Evolutionary conservation across 2,797 vertebrate genomes (phyloP).

Genomic region (Paratrypauchen microcephalus): DNA sequence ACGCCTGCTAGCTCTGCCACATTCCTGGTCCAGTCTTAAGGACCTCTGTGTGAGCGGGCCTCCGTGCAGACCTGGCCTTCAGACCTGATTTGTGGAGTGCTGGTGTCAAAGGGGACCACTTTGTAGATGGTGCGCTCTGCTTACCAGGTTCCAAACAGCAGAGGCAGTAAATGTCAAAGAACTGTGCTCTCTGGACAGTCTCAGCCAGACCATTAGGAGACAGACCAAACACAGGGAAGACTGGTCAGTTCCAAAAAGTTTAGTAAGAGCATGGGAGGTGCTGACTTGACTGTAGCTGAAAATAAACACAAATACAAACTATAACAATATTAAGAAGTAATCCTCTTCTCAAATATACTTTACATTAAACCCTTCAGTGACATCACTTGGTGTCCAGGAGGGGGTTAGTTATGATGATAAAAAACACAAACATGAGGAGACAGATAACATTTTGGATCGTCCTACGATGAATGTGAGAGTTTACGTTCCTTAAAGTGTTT

Average conservation of each 20-base stretch:
- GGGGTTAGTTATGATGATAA: no score
- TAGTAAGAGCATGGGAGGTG: neutral
- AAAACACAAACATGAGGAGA: no score
- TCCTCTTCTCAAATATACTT: neutral
- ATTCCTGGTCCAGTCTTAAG: slow-evolving; percentile 72
- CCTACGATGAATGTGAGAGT: no score
- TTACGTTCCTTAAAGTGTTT: no score
- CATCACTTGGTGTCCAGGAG: no score
- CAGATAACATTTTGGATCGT: no score
- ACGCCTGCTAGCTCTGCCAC: slow-evolving; percentile 61
- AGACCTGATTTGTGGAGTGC: slow-evolving; percentile 81
- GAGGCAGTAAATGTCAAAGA: slow-evolving; percentile 72
- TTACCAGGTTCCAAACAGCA: slow-evolving; percentile 76
- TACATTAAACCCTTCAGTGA: neutral
- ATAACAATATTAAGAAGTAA: neutral
- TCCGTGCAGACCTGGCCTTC: slow-evolving; percentile 62
- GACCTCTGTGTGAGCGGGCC: slow-evolving; percentile 67
- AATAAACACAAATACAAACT: neutral
- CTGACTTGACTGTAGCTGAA: neutral
- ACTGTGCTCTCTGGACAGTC: slow-evolving; percentile 74
- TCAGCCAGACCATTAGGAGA: slow-evolving; percentile 61
- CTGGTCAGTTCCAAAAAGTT: slow-evolving; percentile 28
- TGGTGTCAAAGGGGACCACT: slow-evolving; percentile 79
- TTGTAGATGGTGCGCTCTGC: slow-evolving; percentile 78
- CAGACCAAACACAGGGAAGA: slow-evolving; percentile 35